Conservation (phyloP, 2,797 vertebrate genomes). For the Poeciliopsis paucimaculata region DNA sequence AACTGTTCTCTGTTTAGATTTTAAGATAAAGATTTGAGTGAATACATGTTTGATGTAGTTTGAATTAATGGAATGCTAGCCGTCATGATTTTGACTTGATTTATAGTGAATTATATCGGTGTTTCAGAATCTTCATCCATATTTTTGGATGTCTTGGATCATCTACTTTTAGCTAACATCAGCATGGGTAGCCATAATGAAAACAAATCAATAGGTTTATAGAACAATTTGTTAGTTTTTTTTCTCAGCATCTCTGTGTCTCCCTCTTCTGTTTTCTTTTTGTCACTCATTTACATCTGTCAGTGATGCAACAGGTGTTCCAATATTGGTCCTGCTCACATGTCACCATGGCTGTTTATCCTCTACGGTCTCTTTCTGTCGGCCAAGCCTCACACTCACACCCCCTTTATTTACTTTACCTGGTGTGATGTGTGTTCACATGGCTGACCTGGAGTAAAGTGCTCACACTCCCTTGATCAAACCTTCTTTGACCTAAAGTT, state of each 20-base stretch:
- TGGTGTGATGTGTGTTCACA: constrained; percentile 14
- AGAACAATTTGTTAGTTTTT: not conserved
- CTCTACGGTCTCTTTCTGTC: constrained; percentile 37
- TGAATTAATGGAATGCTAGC: not conserved
- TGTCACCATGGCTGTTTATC: constrained; percentile 65
- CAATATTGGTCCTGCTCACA: constrained; percentile 72
- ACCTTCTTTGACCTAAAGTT: not conserved
- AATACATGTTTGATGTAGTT: not conserved
- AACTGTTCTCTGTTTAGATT: not conserved
- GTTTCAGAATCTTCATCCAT: not conserved
- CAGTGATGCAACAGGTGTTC: constrained; percentile 69
- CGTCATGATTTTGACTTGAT: not conserved
- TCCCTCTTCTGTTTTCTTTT: not conserved
- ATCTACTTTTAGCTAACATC: not conserved
- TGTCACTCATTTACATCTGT: constrained; percentile 44
- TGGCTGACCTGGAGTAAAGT: constrained; percentile 6
- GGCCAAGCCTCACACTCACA: constrained; percentile 9
- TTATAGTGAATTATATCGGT: not conserved
- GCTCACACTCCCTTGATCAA: not conserved
- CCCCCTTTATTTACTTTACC: constrained; percentile 55
- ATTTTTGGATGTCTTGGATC: not conserved
- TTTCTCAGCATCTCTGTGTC: not conserved
- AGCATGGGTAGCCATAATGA: not conserved
- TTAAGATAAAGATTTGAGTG: not conserved
- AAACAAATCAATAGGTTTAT: not conserved